Conservation (phyloP, 2,888 invertebrate genomes). For the Trissoscelio sp. region DNA sequence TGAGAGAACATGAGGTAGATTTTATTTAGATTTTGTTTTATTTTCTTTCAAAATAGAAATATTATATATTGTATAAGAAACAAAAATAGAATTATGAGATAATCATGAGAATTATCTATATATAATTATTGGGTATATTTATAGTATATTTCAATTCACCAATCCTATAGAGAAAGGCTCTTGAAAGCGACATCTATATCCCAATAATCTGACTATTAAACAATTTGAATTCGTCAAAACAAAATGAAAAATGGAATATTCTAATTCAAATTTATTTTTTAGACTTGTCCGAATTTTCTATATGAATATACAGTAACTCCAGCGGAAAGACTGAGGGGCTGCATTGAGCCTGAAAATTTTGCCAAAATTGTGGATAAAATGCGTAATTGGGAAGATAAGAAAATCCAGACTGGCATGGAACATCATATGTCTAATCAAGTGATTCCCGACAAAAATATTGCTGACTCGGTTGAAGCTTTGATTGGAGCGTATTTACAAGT, state of each 20-base stretch:
- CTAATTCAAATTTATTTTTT: slow-evolving; percentile 62
- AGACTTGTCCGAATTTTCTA: slow-evolving; percentile 84
- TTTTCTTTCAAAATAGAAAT: too few species aligned
- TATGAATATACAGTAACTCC: slow-evolving; percentile 83
- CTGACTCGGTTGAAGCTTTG: slow-evolving; percentile 94
- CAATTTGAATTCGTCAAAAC: too few species aligned
- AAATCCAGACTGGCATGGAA: slow-evolving; percentile 83
- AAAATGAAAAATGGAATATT: not conserved
- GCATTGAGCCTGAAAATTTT: slow-evolving; percentile 78
- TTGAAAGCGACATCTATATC: too few species aligned
- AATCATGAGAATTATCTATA: too few species aligned
- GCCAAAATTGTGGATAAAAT: slow-evolving; percentile 77
- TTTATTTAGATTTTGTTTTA: not conserved
- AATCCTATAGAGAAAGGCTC: not conserved
- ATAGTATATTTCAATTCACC: too few species aligned
- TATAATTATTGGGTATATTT: not conserved
- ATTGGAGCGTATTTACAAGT: slow-evolving; percentile 90
- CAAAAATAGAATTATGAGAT: too few species aligned
- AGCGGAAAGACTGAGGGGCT: slow-evolving; percentile 83
- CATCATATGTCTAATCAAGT: slow-evolving; percentile 84
- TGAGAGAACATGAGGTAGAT: slow-evolving; percentile 77
- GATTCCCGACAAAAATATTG: slow-evolving; percentile 87
- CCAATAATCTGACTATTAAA: too few species aligned
- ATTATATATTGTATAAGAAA: too few species aligned
- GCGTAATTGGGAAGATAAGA: slow-evolving; percentile 77